Conservation (phyloP, 2,888 invertebrate species). For the Zygaena filipendulae region DNA sequence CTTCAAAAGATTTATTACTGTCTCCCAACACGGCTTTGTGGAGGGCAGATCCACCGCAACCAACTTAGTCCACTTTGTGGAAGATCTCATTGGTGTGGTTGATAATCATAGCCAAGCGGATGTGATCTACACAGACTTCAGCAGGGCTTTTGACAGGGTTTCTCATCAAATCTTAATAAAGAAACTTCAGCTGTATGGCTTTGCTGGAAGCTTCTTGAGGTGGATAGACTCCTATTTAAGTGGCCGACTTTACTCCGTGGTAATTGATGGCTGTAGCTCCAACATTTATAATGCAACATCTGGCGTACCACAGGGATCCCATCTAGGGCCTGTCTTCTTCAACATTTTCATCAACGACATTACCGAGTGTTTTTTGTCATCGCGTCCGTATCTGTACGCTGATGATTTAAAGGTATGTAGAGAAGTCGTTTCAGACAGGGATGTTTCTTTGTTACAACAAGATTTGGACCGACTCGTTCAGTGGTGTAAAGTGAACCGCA, state of each 20-base stretch:
- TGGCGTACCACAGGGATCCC: constrained; percentile 8
- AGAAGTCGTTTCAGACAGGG: not conserved
- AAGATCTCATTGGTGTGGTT: constrained; percentile 1
- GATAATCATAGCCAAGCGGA: constrained; percentile 5
- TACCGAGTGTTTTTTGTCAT: not conserved
- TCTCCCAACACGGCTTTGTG: constrained; percentile 9
- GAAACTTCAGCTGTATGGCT: constrained; percentile 1
- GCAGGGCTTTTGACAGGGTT: constrained; percentile 9
- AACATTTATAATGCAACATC: constrained; percentile 1
- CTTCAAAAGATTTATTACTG: no score
- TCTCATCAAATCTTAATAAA: constrained; percentile 1
- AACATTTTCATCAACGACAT: constrained; percentile 8
- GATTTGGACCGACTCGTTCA: no score
- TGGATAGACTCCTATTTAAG: constrained; percentile 7
- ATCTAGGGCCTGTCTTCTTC: constrained; percentile 6
- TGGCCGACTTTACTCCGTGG: constrained; percentile 1
- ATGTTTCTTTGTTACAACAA: constrained; percentile 1
- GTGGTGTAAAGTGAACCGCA: constrained; percentile 4
- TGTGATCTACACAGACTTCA: constrained; percentile 7
- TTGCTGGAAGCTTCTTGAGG: constrained; percentile 4
- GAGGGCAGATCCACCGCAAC: constrained; percentile 5
- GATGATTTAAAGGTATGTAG: constrained; percentile 7
- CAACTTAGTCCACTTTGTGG: constrained; percentile 3
- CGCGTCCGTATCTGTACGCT: constrained; percentile 3
- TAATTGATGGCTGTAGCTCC: constrained; percentile 3